Evolutionary conservation across 2,797 vertebrate genomes (phyloP).

Genomic region (Acipenser oxyrinchus): DNA sequence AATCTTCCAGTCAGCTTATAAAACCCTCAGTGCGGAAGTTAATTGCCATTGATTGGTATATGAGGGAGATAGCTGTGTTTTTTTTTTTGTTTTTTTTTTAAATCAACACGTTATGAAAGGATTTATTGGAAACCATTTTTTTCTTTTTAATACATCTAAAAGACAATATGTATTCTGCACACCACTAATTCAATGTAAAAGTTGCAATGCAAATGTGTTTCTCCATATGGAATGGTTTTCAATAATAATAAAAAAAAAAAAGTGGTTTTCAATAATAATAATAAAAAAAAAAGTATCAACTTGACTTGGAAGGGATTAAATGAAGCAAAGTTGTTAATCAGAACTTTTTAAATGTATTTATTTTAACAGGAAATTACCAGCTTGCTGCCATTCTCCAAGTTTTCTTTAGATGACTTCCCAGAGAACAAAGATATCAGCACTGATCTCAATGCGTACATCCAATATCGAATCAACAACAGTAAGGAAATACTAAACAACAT

Average conservation of each 20-base stretch:
- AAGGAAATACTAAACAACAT: slow-evolving; percentile 90
- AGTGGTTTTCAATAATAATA: background rate
- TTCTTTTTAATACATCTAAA: too few relatives aligned
- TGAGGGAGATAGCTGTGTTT: too few relatives aligned
- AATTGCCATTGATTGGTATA: too few relatives aligned
- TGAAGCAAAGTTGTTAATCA: background rate
- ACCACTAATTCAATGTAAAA: too few relatives aligned
- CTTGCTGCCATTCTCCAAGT: slow-evolving; percentile 69
- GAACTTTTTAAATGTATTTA: background rate
- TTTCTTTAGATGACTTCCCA: slow-evolving; percentile 81
- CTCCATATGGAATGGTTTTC: background rate
- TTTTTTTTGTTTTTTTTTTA: too few relatives aligned
- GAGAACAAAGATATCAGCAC: slow-evolving; percentile 78
- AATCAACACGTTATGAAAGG: too few relatives aligned
- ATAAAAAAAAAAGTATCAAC: background rate
- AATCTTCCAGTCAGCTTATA: too few relatives aligned
- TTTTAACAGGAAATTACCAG: slow-evolving; percentile 73
- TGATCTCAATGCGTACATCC: slow-evolving; percentile 87
- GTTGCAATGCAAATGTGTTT: background rate
- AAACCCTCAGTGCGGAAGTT: too few relatives aligned
- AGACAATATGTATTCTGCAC: too few relatives aligned
- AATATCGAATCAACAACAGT: slow-evolving; percentile 81
- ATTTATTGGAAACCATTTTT: too few relatives aligned
- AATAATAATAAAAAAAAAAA: background rate
- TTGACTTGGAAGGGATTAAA: background rate